Evolutionary conservation across 2,113 vertebrate genomes (phyloP), one percentile per base, ranked within the genome.

Genomic region (Dasyornis broadbenti): DNA sequence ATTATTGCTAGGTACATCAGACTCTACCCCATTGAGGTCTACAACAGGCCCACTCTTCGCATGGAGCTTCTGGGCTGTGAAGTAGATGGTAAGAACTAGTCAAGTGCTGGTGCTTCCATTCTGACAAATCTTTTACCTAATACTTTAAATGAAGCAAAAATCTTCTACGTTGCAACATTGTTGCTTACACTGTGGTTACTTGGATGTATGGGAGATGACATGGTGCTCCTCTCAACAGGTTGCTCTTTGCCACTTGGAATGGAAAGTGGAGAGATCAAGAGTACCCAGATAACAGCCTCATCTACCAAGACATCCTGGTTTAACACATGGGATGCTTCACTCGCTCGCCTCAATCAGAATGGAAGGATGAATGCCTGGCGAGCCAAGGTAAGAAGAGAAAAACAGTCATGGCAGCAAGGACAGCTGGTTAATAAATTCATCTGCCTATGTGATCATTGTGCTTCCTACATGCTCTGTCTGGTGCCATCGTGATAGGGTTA

Each of bases 11-110:
- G 99, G 20, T 99, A 98, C 54, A 73, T 99, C 44, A 98, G 99
- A 90, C 95, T 99, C 44, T 98, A 98, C 86, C 99, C 99, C n/a
- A 96, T 92, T 0, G 44, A 92, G 13, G 98, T 96, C 96, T 96
- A 98, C 87, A 98, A 97, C 70, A 98, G 90, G 78, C 98, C 99
- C n/a, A 98, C 99, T 30, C 96, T 99, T 89, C 99, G 99, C 50
- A 92, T 99, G 98, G 99, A 99, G 84, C 97, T 99, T 83, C 98
- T 98, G 71, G 99, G 99, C 77, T 99, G 99, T 93, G 98, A 99
- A 95, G 94, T 98, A 23, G 98, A 99, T 18, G 99, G 99, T 99
- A 97, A 98, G 98, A 86, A 84, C 31, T 35, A 37, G 21, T 72
- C 10, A 31, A 8, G 20, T 37, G 17, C 27, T 47, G 15, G 5